Base-by-base conservation (phyloP, 2,888 invertebrate genomes). In the Pristionchus fissidentatus region DNA sequence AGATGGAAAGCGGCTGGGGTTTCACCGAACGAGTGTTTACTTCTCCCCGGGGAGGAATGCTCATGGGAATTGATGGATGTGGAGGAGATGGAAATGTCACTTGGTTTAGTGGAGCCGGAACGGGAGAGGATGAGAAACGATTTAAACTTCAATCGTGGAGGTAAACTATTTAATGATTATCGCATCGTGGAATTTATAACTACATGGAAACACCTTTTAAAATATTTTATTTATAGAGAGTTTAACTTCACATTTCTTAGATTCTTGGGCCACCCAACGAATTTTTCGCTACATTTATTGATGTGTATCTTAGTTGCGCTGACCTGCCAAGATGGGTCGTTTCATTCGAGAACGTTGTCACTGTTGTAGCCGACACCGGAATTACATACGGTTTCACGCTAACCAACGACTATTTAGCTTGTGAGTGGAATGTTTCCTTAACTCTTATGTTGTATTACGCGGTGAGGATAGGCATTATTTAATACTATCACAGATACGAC, bases 261-360 rank as follows among this genome's bases (percentile, higher is more conserved):
- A n/a, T n/a, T n/a, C n/a, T n/a, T n/a, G n/a, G n/a, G n/a, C n/a
- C n/a, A n/a, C n/a, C n/a, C n/a, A n/a, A n/a, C n/a, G n/a, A 15
- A 52, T 52, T 19, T 15, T 52, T 52, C 52, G 3, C 19, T n/a
- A 52, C n/a, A 22, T 22, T n/a, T 52, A 15, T n/a, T 13, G 15
- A 52, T n/a, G n/a, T n/a, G 19, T 62, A 32, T 38, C n/a, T 3
- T 26, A 70, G 70, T 8, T 70, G 70, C 70, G 70, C 41, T n/a
- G 70, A 70, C 7, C 26, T 70, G 0, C 70, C 70, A 10, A 41
- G 43, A 3, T 26, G 15, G 32, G 10, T 70, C 2, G 26, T 70
- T 10, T 70, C 70, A 26, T 70, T 70, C 41, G 70, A 70, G 3
- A 70, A 43, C 32, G 70, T 70, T n/a, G 43, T 70, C 41, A 41